Base-by-base conservation (phyloP, 2,797 vertebrate genomes). In the Acanthiza pusilla region DNA sequence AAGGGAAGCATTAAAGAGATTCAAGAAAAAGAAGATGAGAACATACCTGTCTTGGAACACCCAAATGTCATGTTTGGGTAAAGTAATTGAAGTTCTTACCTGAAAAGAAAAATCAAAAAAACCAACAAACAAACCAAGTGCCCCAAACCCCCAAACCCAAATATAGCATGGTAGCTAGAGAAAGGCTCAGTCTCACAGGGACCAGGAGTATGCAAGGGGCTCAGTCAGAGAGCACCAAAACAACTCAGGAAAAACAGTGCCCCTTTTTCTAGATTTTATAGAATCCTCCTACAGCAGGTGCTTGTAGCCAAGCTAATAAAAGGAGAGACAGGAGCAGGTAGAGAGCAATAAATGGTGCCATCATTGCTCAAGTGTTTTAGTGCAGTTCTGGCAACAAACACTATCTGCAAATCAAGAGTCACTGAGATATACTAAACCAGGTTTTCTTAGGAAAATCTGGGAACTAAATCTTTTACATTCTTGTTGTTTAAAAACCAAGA, bases 191-290 rank as follows among this genome's bases (percentile, higher is more conserved):
- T 20, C 17, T 53, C 8, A 38, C 2, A n/a, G 12, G 8, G 4
- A 43, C 6, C 5, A 42, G 25, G 10, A 30, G 1, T 14, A 25
- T 1, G 2, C 60, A 3, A 91, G 5, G 1, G 3, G 1, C 10
- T 47, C 13, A 36, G 2, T 4, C 47, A 62, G 2, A 84, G 2
- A 70, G 1, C 23, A 38, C 4, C 40, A 77, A 21, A 74, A 5
- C 10, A 95, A 61, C 8, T 10, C 45, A 71, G 16, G 12, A 7
- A 68, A 51, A 7, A 11, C 3, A 16, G 2, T 17, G 0, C 1
- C 30, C 36, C 18, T 88, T 51, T 45, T 55, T 21, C 62, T 29
- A 58, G 14, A 21, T 47, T 89, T 72, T 72, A 29, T 5, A 68
- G 34, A 75, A 34, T 32, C 7, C 47, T 65, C 34, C 30, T 30